A percentile compares a stretch with the other conserved stretches of the same genome.
Evolutionary conservation across 2,888 invertebrate genomes (phyloP).

Genomic region (Subacronicta megacephala): DNA sequence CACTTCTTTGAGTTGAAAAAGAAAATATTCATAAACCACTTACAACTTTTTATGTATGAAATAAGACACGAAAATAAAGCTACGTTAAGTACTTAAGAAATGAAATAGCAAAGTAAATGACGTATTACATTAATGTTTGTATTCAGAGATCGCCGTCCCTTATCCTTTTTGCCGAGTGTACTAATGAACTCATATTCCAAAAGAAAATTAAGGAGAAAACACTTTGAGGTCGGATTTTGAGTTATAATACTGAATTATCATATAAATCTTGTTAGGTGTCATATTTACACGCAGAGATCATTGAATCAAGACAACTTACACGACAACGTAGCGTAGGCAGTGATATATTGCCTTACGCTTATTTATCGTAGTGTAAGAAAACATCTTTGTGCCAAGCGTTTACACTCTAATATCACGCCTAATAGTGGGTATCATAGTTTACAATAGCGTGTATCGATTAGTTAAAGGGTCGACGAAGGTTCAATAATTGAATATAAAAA

Average conservation of each 20-base stretch:
- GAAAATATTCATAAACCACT: no score
- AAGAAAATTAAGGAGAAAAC: slow-evolving; percentile 35
- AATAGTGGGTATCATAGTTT: neutral
- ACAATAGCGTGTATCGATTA: neutral
- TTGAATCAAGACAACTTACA: slow-evolving; percentile 51
- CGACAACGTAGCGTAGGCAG: slow-evolving; percentile 37
- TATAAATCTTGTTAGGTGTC: slow-evolving; percentile 45
- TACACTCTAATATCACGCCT: slow-evolving; percentile 15
- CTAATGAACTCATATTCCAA: slow-evolving; percentile 1
- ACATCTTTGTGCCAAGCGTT: neutral
- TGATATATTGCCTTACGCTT: slow-evolving; percentile 49
- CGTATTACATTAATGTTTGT: no score
- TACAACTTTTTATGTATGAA: no score
- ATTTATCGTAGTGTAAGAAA: slow-evolving; percentile 38
- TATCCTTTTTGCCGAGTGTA: neutral
- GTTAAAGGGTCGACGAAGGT: slow-evolving; percentile 25
- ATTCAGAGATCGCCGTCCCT: no score
- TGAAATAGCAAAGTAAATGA: no score
- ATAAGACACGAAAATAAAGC: no score
- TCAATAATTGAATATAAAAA: slow-evolving; percentile 46
- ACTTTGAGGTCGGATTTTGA: slow-evolving; percentile 14
- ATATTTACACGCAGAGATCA: slow-evolving; percentile 46
- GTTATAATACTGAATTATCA: slow-evolving; percentile 23
- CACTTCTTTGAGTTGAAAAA: no score
- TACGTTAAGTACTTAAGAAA: no score